Evolutionary conservation across 2,888 invertebrate species (phyloP).

Genomic region (Apoderus coryli): DNA sequence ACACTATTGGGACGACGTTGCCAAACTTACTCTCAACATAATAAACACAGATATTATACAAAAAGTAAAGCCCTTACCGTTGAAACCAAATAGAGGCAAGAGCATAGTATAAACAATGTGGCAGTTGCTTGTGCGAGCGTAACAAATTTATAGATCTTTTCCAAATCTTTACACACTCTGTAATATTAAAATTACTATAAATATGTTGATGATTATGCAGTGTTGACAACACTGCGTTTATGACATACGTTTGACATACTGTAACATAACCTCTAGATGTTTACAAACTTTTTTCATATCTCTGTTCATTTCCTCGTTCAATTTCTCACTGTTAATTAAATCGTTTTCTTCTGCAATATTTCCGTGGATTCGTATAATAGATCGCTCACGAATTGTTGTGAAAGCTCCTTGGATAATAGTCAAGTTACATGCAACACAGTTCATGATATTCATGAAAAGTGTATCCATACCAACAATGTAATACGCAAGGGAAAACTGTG

Average conservation of each 20-base stretch:
- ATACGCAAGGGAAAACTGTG: slow-evolving; percentile 26
- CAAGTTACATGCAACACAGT: slow-evolving; percentile 25
- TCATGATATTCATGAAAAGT: slow-evolving; percentile 28
- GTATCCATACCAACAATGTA: slow-evolving; percentile 27
- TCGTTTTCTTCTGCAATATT: too few species aligned
- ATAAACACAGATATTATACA: slow-evolving; percentile 4
- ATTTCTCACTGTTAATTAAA: slow-evolving; percentile 12
- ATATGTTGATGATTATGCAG: too few species aligned
- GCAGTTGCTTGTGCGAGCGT: slow-evolving; percentile 26
- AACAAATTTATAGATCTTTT: slow-evolving; percentile 23
- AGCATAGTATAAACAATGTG: slow-evolving; percentile 28
- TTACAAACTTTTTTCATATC: slow-evolving; percentile 25
- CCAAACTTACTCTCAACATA: too few species aligned
- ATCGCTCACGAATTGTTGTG: slow-evolving; percentile 20
- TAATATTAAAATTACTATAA: slow-evolving; percentile 12
- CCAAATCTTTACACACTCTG: slow-evolving; percentile 24
- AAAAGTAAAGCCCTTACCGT: slow-evolving; percentile 24
- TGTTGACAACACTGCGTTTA: too few species aligned
- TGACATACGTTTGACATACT: slow-evolving; percentile 16
- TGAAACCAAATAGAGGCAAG: slow-evolving; percentile 27
- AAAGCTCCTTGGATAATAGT: slow-evolving; percentile 27
- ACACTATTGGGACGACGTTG: too few species aligned
- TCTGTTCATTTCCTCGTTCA: slow-evolving; percentile 18
- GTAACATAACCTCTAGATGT: slow-evolving; percentile 25
- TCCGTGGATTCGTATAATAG: too few species aligned